Evolutionary conservation across 2,888 invertebrate genomes (phyloP), one percentile per base, ranked within the genome.

Genomic region (Teleogryllus oceanicus): DNA sequence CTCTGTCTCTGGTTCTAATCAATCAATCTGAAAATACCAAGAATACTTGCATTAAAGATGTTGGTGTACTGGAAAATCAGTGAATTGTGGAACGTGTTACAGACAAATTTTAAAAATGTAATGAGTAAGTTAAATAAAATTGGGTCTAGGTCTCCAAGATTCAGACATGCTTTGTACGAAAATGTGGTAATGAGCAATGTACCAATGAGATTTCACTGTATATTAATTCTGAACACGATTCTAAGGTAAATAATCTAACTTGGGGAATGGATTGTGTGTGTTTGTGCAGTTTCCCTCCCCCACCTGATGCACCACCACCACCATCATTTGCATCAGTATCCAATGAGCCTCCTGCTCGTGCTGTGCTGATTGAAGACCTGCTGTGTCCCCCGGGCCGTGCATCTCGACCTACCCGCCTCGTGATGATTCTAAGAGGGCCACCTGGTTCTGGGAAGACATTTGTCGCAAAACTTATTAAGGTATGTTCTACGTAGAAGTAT

Each of bases 361-460:
- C 81, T 24, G 79, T 93, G 74, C 90, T 90, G 87, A 93, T 97
- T 84, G 96, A 97, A 85, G 97, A 97, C 86, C 87, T 98, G 81
- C 87, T 98, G 78, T 91, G 92, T 85, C 87, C 90, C 37, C 97
- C 98, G 2, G 95, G 95, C 12, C 90, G 98, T 78, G 89, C 90
- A 81, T 92, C 91, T 84, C 91, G 98, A 84, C 96, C 98, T 24
- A 50, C 87, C 21, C 88, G 91, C 86, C 93, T 98, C 84, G 95
- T 95, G 50, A 93, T 98, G 81, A 94, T 99, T 84, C 88, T 99
- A 78, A 89, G 98, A 86, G 98, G 98, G 8, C 93, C 95, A 20
- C 97, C 98, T 0, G 98, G 98, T 13, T 94, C 97, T 87, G 98
- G 98, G 74, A 98, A 98, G 88, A 95, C 96, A 11, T 94, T 94